A percentile compares a stretch with the other conserved stretches of the same genome.
These are phyloP conservation scores for Fragum fragum DNA, from an alignment of 2,888 invertebrate species.

Conservation along the genomic window DNA sequence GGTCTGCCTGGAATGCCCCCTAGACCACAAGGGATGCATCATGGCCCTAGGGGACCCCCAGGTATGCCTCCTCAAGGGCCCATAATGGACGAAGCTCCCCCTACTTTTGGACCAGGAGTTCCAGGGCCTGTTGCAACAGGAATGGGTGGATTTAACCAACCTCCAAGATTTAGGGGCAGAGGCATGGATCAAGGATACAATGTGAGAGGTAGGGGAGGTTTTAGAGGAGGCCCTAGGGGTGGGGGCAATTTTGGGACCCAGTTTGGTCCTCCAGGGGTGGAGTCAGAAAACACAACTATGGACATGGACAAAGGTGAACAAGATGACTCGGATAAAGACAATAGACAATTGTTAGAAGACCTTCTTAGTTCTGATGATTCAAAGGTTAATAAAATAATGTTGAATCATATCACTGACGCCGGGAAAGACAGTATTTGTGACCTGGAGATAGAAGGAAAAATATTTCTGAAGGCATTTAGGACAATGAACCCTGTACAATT, in stretches of 20 bases:
- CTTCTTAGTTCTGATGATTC: constrained; percentile 51
- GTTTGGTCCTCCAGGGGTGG: neutral
- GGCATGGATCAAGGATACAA: neutral
- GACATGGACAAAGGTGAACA: constrained; percentile 26
- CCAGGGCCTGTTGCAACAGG: constrained; percentile 23
- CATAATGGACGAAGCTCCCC: neutral
- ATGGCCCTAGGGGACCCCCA: neutral
- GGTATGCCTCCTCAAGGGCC: neutral
- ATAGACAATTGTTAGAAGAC: constrained; percentile 42
- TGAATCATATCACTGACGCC: constrained; percentile 53
- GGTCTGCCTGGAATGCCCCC: neutral
- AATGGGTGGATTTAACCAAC: constrained; percentile 11
- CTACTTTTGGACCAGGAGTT: constrained; percentile 7
- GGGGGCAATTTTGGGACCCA: constrained; percentile 20
- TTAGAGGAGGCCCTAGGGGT: constrained; percentile 18
- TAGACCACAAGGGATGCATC: constrained; percentile 10
- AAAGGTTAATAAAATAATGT: constrained; percentile 62
- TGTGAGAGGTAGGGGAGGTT: constrained; percentile 8
- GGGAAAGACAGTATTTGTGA: constrained; percentile 49
- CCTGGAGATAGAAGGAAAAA: constrained; percentile 54
- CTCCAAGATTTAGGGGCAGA: neutral
- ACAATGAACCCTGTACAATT: constrained; percentile 61
- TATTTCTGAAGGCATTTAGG: constrained; percentile 51
- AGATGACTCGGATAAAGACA: constrained; percentile 27
- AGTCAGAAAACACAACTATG: neutral